Conservation (phyloP, 1,140 invertebrate genomes). For the Ylistrum balloti region DNA sequence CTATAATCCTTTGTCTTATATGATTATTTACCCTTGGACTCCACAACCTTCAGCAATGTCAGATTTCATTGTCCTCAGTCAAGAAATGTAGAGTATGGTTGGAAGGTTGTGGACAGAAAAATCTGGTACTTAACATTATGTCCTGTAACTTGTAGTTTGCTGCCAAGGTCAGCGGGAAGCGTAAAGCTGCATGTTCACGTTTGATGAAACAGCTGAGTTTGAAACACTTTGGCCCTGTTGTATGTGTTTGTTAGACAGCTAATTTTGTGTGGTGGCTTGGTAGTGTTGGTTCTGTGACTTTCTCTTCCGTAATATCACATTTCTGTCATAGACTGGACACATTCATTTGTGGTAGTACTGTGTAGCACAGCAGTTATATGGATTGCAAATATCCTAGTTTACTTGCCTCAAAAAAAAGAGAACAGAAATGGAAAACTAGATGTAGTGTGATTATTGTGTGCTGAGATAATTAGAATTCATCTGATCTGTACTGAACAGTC, state of each 20-base stretch:
- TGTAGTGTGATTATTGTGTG: too few species aligned
- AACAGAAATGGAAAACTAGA: too few species aligned
- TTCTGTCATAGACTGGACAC: not conserved
- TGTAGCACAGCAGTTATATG: not conserved
- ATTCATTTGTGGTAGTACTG: not conserved
- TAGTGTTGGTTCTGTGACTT: not conserved
- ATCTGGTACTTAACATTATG: not conserved
- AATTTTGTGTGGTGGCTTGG: not conserved
- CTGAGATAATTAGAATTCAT: too few species aligned
- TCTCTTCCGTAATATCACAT: not conserved
- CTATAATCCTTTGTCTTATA: too few species aligned
- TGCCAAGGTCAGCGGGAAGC: constrained; percentile 30
- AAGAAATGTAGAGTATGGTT: not conserved
- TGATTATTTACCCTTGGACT: not conserved
- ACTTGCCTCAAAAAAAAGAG: too few species aligned
- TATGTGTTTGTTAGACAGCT: constrained; percentile 26
- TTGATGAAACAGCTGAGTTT: constrained; percentile 38
- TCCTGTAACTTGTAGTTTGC: constrained; percentile 33
- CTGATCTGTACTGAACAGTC: too few species aligned
- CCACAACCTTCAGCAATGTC: not conserved
- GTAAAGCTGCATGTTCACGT: not conserved
- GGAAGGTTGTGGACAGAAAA: not conserved
- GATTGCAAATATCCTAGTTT: not conserved
- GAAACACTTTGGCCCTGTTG: constrained; percentile 32
- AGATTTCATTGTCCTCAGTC: not conserved